A percentile compares a stretch with the other conserved stretches of the same genome.
phyloP scores from a whole-genome alignment of 2,888 invertebrate genomes.

The Eutolmus rufibarbis region DNA sequence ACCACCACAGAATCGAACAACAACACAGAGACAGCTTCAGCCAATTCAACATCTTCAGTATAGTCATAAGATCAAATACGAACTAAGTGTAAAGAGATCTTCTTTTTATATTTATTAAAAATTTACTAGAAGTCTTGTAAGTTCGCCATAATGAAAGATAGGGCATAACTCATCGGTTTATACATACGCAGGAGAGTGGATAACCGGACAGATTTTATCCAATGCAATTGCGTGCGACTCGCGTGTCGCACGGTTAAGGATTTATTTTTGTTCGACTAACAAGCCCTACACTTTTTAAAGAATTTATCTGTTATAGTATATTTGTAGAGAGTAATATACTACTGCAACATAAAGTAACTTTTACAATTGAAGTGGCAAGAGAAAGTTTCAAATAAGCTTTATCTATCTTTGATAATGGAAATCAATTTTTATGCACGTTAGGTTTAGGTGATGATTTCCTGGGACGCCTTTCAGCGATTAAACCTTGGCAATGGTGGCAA shows the following conservation, averaged over 20 bases:
- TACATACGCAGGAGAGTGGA: neutral
- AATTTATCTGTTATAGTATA: conserved; percentile 36
- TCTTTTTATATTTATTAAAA: conserved; percentile 34
- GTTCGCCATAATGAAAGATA: conserved; percentile 8
- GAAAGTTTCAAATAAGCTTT: conserved; percentile 12
- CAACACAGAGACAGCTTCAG: conserved; percentile 38
- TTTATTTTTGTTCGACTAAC: conserved; percentile 19
- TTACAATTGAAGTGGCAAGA: neutral
- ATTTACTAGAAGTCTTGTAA: neutral
- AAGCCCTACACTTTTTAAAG: neutral
- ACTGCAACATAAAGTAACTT: neutral
- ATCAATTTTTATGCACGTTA: conserved; percentile 29
- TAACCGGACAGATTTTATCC: neutral
- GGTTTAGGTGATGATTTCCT: conserved; percentile 10
- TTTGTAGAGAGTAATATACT: conserved; percentile 29
- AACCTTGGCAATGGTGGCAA: neutral
- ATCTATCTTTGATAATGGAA: conserved; percentile 25
- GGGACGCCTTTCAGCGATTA: neutral
- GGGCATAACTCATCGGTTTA: neutral
- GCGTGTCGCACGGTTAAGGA: neutral
- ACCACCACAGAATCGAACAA: conserved; percentile 49
- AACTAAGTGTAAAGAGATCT: neutral
- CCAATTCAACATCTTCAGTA: neutral
- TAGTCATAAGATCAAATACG: conserved; percentile 10
- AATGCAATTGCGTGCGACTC: neutral